Evolutionary conservation across 37 sponge, comb jelly and placozoan species (phyloP).

Genomic region (Ephydatia muelleri): DNA sequence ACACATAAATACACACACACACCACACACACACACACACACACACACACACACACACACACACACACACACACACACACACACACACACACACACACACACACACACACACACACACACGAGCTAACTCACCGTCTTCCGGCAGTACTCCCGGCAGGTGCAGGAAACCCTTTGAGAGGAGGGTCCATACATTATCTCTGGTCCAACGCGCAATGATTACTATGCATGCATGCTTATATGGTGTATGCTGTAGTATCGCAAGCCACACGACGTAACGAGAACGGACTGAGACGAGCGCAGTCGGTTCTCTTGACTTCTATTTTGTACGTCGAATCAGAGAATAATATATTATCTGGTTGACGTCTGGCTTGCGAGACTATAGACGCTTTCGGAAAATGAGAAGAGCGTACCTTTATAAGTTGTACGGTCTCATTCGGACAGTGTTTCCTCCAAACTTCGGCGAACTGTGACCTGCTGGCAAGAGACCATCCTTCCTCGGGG

Average conservation of each 20-base stretch:
- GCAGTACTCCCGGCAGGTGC: conserved; percentile 51
- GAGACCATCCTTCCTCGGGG: conserved; percentile 46
- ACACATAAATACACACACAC: no score
- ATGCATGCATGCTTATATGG: neutral
- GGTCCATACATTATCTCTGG: no score
- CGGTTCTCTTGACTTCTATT: no score
- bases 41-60: no score
- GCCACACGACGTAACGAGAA: no score
- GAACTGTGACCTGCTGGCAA: conserved; percentile 26
- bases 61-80: no score
- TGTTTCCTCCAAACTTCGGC: conserved; percentile 56
- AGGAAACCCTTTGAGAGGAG: conserved; percentile 39
- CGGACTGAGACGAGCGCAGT: no score
- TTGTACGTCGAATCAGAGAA: no score
- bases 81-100: no score
- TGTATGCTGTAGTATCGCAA: no score
- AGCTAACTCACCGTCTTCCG: conserved; percentile 35
- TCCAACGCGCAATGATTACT: neutral
- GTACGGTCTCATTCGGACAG: conserved; percentile 31
- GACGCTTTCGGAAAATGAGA: neutral
- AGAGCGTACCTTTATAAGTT: conserved; percentile 52
- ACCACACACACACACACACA: no score
- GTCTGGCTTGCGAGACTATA: neutral
- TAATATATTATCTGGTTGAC: neutral
- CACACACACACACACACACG: no score